These are phyloP conservation scores for Laticauda laticaudata DNA, from an alignment of 2,113 vertebrate genomes.

Conservation along the genomic window DNA sequence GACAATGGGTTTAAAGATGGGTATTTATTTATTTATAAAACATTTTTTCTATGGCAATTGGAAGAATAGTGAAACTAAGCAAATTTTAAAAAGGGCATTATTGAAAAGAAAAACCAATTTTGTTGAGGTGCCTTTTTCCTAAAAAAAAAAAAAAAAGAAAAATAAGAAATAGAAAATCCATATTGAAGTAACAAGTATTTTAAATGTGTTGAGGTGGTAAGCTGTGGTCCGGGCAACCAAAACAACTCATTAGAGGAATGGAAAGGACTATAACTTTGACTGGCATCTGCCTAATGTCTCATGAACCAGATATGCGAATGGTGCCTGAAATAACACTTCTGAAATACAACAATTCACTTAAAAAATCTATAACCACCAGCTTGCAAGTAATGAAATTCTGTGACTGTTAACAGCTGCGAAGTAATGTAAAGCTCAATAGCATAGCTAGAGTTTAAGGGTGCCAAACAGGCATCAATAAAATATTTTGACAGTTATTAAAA, in stretches of 20 bases:
- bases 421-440: neutral
- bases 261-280: neutral
- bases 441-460: neutral
- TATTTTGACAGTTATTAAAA: neutral
- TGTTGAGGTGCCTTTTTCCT: neutral
- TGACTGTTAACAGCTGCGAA: neutral
- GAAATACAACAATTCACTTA: neutral
- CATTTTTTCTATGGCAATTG: too few species aligned
- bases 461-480: neutral
- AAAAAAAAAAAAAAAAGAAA: neutral
- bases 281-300: neutral
- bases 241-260: neutral
- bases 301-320: neutral
- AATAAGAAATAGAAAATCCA: neutral
- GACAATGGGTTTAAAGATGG: too few species aligned
- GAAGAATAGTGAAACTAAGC: too few species aligned
- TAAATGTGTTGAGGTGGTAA: neutral
- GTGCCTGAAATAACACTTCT: neutral
- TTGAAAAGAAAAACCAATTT: too few species aligned
- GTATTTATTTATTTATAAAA: too few species aligned
- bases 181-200: neutral
- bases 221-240: neutral
- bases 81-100: too few species aligned
- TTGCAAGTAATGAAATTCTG: neutral
- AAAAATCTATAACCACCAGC: neutral